Evolutionary conservation across 2,113 vertebrate species (phyloP).

Genomic region (Zosterops borbonicus): DNA sequence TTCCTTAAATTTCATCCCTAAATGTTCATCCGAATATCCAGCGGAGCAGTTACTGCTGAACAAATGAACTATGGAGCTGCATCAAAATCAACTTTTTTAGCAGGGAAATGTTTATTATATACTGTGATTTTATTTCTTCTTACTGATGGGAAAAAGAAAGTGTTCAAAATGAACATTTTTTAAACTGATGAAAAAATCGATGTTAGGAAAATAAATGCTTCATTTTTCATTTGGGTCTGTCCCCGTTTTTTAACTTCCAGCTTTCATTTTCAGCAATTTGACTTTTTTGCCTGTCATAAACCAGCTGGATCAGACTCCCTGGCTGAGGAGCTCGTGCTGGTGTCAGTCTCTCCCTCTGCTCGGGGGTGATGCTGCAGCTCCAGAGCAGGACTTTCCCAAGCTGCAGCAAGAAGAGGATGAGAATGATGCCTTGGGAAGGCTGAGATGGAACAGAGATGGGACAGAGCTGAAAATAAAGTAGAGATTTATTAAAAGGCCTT

Average conservation of each 20-base stretch:
- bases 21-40: background rate
- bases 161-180: constrained; percentile 19
- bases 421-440: background rate
- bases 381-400: background rate
- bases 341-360: background rate
- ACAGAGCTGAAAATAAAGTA: background rate
- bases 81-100: constrained; percentile 30
- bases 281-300: background rate
- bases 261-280: background rate
- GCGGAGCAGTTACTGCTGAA: background rate
- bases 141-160: background rate
- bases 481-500: background rate
- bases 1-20: background rate
- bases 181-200: constrained; percentile 21
- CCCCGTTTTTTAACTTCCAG: background rate
- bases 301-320: background rate
- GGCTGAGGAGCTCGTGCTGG: background rate
- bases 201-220: background rate
- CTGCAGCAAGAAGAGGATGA: background rate
- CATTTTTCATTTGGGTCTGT: background rate
- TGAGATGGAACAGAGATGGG: background rate
- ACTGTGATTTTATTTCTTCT: background rate
- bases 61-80: background rate
- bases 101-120: background rate
- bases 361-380: background rate